Evolutionary conservation across 2,888 invertebrate species (phyloP), one percentile per base, ranked within the genome.

Genomic region (Phyto melanocephala): DNA sequence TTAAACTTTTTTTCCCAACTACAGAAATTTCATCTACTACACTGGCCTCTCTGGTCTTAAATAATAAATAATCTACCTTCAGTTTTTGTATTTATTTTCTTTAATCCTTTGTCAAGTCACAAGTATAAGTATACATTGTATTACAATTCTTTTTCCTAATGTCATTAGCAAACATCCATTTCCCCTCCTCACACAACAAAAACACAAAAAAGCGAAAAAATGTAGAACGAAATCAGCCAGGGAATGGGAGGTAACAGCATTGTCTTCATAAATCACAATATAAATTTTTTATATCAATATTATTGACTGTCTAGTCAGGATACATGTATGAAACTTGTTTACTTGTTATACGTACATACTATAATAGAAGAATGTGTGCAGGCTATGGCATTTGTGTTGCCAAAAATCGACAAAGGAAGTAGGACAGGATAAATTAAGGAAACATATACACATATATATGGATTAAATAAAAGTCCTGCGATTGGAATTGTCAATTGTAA

Each of bases 281-380:
- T 62, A 72, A 40, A 71, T 81, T 65, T 74, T 74, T 81, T 74
- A 81, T 74, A 40, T 81, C 72, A 70, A 65, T 74, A 74, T 65
- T 74, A 78, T 74, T 81, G 76, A 74, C 63, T 74, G 78, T 78
- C 68, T 81, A 45, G 76, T 50, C 76, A 56, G 58, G 74, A 63
- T 50, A 56, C 54, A 77, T 68, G 17, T 58, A 52, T 70, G 22
- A 63, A 75, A 65, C 37, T 62, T 80, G 60, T 42, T 67, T 47
- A 7, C 1, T 20, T 22, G 17, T 20, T 2, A n/a, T n/a, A n/a
- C 15, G 22, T 40, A 52, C 35, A 17, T 52, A 33, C 37, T 13
- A 24, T 6, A 3, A 22, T 42, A 10, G 35, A 11, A 10, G 33
- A 8, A 13, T 65, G 22, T 22, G 24, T 50, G 17, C 52, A n/a